A percentile compares a stretch with the other conserved stretches of the same genome.
phyloP scores from a whole-genome alignment of 2,797 vertebrate species.

The Craterocephalus amniculus region DNA sequence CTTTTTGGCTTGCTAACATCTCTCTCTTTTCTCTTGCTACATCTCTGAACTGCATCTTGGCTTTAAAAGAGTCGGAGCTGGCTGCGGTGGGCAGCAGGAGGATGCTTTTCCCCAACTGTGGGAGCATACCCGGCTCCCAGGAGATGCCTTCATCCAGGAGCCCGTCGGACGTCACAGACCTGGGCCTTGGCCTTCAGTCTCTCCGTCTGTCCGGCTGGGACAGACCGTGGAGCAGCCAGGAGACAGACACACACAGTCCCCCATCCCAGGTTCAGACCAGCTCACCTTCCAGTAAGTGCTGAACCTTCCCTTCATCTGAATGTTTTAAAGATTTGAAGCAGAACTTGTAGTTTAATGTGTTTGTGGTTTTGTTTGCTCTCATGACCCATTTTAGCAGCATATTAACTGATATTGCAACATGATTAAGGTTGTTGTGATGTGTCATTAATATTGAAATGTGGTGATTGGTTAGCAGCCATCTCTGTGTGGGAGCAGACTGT shows the following conservation, averaged over 20 bases:
- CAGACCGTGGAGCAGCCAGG: conserved; percentile 96
- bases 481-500: conserved; percentile 53
- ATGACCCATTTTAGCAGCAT: not conserved
- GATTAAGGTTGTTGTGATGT: not conserved
- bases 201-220: conserved; percentile 95
- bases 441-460: conserved; percentile 33
- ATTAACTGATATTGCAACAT: not conserved
- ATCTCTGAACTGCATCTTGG: conserved; percentile 81
- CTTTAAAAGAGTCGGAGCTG: conserved; percentile 90
- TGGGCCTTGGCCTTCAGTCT: conserved; percentile 98
- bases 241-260: conserved; percentile 81
- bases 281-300: conserved; percentile 91
- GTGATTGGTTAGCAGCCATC: conserved; percentile 35
- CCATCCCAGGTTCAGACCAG: conserved; percentile 85
- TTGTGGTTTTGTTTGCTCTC: not conserved
- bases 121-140: conserved; percentile 79
- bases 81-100: conserved; percentile 91
- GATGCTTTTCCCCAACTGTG: conserved; percentile 95
- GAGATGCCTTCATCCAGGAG: conserved; percentile 89
- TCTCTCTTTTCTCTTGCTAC: conserved; percentile 30
- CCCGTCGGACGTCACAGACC: conserved; percentile 90
- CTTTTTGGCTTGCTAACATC: conserved; percentile 49
- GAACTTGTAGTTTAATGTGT: not conserved
- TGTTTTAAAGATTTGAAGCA: not conserved
- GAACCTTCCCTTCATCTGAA: not conserved